Conservation (phyloP, 1,140 invertebrate genomes). For the Drosophila sproati region DNA sequence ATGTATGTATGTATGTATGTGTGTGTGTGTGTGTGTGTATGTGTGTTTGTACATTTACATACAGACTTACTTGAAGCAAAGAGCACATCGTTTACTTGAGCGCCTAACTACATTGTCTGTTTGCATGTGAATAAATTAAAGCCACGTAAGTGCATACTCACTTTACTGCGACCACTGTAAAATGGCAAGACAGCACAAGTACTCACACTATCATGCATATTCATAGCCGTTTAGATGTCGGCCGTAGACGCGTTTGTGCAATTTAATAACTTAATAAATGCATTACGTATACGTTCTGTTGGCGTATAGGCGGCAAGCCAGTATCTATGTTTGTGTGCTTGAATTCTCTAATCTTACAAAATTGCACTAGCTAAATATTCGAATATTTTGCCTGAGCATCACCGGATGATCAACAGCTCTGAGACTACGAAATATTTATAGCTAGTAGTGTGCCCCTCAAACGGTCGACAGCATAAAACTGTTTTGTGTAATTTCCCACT, state of each 20-base stretch:
- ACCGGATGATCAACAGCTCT: background rate
- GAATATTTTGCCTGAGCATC: background rate
- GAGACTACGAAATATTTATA: constrained; percentile 1
- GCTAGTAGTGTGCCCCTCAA: constrained; percentile 21
- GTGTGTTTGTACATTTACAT: background rate
- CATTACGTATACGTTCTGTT: constrained; percentile 9
- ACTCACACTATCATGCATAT: constrained; percentile 7
- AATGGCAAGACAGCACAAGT: background rate
- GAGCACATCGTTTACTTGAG: constrained; percentile 15
- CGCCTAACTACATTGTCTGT: constrained; percentile 35
- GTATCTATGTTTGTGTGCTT: background rate
- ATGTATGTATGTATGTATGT: background rate
- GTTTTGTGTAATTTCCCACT: constrained; percentile 73
- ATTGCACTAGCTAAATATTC: background rate
- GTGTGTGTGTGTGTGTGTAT: background rate
- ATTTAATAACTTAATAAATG: constrained; percentile 65
- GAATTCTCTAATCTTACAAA: too few species aligned
- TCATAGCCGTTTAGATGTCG: background rate
- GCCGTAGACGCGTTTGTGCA: constrained; percentile 38
- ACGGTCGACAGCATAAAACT: constrained; percentile 65
- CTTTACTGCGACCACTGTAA: background rate
- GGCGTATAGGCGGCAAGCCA: background rate
- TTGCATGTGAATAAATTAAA: constrained; percentile 57
- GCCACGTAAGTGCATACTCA: constrained; percentile 18
- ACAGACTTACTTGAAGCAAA: constrained; percentile 7